phyloP scores from a whole-genome alignment of 2,888 invertebrate species.

The Alsophila aescularia region DNA sequence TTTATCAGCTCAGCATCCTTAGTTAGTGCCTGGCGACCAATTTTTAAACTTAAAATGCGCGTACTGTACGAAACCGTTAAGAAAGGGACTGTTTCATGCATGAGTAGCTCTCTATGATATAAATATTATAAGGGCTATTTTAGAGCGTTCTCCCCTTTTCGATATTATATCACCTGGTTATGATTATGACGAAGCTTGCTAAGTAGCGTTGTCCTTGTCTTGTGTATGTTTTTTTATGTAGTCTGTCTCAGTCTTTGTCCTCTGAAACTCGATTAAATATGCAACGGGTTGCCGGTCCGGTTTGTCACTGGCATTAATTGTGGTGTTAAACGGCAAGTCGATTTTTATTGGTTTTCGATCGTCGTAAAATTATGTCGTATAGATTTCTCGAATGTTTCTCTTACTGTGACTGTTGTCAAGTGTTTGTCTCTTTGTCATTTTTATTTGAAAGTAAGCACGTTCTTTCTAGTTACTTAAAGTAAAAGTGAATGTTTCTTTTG shows the following conservation, averaged over 20 bases:
- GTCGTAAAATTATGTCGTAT: not conserved
- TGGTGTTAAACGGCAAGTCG: not conserved
- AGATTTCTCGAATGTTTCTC: no score
- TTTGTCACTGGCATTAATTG: not conserved
- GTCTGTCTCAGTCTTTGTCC: conserved; percentile 1
- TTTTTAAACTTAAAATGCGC: conserved; percentile 17
- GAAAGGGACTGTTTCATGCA: not conserved
- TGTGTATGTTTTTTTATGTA: not conserved
- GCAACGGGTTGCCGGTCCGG: not conserved
- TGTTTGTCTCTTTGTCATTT: no score
- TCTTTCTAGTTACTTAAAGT: no score
- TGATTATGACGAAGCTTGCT: conserved; percentile 1
- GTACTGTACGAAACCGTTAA: not conserved
- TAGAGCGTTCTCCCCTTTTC: not conserved
- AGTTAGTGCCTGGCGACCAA: conserved; percentile 2
- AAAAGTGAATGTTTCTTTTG: no score
- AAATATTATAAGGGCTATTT: not conserved
- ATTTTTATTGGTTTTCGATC: not conserved
- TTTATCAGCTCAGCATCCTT: no score
- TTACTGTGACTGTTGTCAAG: no score
- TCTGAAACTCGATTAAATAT: conserved; percentile 4
- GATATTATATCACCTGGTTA: not conserved
- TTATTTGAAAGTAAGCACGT: no score
- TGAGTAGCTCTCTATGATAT: not conserved
- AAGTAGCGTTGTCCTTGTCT: not conserved